These are phyloP conservation scores for Heterodera carotae DNA, from an alignment of 1,140 invertebrate species.

Conservation along the genomic window DNA sequence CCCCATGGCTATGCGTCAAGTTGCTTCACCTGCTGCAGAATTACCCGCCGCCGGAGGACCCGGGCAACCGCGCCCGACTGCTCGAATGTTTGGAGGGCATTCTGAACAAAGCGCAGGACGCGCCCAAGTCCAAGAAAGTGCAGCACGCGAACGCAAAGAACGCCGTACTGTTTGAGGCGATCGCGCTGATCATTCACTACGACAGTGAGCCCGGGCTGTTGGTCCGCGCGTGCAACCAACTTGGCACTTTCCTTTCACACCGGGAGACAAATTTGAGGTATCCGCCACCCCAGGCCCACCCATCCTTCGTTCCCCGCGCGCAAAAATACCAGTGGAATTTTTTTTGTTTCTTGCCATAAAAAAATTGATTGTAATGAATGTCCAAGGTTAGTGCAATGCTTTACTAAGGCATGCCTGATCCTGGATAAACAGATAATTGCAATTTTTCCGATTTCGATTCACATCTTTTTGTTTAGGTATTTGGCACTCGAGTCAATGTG, in stretches of 20 bases:
- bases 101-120: conserved; percentile 98
- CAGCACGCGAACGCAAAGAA: conserved; percentile 99
- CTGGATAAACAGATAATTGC: too few relatives aligned
- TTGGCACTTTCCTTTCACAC: conserved; percentile 97
- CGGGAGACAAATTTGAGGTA: conserved; percentile 94
- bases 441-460: conserved; percentile 4
- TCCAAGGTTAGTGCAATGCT: too few relatives aligned
- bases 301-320: too few relatives aligned
- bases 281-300: too few relatives aligned
- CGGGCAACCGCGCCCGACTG: conserved; percentile 78
- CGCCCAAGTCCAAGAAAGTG: conserved; percentile 99
- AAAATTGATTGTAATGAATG: too few relatives aligned
- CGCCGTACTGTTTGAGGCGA: conserved; percentile 96
- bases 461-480: conserved; percentile 70
- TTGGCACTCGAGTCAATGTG: conserved; percentile 99
- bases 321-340: too few relatives aligned
- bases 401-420: too few relatives aligned
- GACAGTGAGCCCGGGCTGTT: conserved; percentile 94
- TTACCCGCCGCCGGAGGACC: conserved; percentile 82
- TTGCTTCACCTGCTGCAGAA: conserved; percentile 92
- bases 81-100: conserved; percentile 99
- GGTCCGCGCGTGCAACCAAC: conserved; percentile 95
- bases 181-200: conserved; percentile 98
- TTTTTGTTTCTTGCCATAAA: too few relatives aligned
- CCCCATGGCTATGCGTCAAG: conserved; percentile 99